These are phyloP conservation scores for Pseudochirops cupreus DNA, from an alignment of 2,797 vertebrate genomes.

Conservation along the genomic window DNA sequence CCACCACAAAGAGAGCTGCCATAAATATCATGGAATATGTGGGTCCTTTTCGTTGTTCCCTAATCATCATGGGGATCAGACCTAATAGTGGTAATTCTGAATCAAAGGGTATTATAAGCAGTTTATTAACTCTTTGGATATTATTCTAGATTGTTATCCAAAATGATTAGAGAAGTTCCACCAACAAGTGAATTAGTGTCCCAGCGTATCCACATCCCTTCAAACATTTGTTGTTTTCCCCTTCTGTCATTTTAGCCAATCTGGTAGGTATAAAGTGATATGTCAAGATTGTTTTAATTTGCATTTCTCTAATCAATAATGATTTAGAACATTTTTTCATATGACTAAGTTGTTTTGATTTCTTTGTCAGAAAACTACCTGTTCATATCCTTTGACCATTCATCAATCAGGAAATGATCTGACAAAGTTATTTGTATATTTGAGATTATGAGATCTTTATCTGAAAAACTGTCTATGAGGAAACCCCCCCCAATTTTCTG, in stretches of 20 bases:
- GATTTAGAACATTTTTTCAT: neutral
- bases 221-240: neutral
- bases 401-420: no score
- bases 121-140: neutral
- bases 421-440: neutral
- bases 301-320: neutral
- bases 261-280: neutral
- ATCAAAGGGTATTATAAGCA: neutral
- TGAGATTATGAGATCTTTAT: neutral
- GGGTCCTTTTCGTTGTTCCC: neutral
- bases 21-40: neutral
- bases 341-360: neutral
- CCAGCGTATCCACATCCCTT: neutral
- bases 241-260: neutral
- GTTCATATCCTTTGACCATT: neutral
- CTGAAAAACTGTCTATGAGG: neutral
- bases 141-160: neutral
- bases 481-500: neutral
- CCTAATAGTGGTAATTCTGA: neutral
- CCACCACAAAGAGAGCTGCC: neutral
- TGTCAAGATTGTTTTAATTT: neutral
- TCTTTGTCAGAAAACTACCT: neutral
- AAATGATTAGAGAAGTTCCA: neutral
- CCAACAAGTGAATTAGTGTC: neutral
- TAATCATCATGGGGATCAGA: neutral